Evolutionary conservation across 2,888 invertebrate species (phyloP).

Genomic region (Lepidonotus clava): DNA sequence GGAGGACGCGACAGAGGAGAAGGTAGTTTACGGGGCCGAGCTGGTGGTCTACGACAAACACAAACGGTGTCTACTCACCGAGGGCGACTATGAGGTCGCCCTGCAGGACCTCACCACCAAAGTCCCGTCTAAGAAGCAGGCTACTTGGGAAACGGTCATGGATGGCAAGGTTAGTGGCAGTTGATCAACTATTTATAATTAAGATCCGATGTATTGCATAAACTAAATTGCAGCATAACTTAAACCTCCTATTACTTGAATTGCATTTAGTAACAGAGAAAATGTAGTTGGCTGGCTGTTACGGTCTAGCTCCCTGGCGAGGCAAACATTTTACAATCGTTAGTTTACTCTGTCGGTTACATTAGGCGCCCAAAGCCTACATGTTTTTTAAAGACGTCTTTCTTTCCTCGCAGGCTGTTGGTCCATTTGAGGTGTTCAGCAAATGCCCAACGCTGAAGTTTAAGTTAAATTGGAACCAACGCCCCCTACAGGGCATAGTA

Average conservation of each 20-base stretch:
- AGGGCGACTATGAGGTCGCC: conserved; percentile 94
- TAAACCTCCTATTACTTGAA: too few relatives aligned
- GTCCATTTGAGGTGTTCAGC: conserved; percentile 87
- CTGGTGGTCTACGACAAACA: conserved; percentile 94
- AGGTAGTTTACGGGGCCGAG: conserved; percentile 58
- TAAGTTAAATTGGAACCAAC: conserved; percentile 87
- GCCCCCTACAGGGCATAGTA: conserved; percentile 52
- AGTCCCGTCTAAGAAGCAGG: conserved; percentile 86
- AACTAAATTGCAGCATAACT: too few relatives aligned
- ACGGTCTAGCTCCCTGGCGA: too few relatives aligned
- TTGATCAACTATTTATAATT: too few relatives aligned
- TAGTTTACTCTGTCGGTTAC: too few relatives aligned
- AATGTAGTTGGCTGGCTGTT: too few relatives aligned
- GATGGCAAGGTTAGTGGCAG: conserved; percentile 82
- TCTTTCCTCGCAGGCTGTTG: conserved; percentile 69
- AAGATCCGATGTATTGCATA: too few relatives aligned
- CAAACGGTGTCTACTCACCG: conserved; percentile 90
- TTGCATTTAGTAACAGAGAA: too few relatives aligned
- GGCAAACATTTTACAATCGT: too few relatives aligned
- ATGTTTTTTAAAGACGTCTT: too few relatives aligned
- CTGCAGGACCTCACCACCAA: conserved; percentile 81
- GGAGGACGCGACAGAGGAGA: conserved; percentile 24
- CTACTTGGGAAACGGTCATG: conserved; percentile 86
- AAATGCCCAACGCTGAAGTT: conserved; percentile 92
- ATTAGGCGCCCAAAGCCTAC: too few relatives aligned